Percentiles rank a stretch among this genome's conserved stretches.
phyloP scores from a whole-genome alignment of 2,888 invertebrate species.

The Prosapia bicincta region DNA sequence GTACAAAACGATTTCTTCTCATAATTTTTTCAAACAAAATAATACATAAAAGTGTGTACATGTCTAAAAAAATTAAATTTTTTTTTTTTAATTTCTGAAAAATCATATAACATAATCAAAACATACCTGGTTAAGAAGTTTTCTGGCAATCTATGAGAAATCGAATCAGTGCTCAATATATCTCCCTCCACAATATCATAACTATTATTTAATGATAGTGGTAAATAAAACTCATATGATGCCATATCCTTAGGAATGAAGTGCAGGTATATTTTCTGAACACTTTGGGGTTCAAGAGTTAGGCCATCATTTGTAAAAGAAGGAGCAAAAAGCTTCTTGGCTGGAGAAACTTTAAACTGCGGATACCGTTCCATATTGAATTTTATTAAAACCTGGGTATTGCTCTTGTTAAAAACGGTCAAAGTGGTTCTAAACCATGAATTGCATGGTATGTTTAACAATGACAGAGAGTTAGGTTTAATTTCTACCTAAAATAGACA shows the following conservation, averaged over 20 bases:
- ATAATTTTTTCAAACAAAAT: no score
- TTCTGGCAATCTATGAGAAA: no score
- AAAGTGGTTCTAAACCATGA: conserved; percentile 22
- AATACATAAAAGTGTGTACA: no score
- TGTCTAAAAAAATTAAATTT: no score
- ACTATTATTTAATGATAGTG: conserved; percentile 53
- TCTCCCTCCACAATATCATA: background rate
- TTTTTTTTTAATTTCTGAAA: no score
- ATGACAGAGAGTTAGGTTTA: conserved; percentile 11
- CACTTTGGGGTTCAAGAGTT: conserved; percentile 40
- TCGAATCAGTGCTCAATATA: background rate
- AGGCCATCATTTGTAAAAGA: conserved; percentile 12
- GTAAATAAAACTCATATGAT: conserved; percentile 57
- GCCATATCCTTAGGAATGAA: conserved; percentile 47
- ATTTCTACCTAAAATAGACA: conserved; percentile 23
- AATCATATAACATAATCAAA: no score
- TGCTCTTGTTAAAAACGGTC: conserved; percentile 32
- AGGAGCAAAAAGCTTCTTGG: conserved; percentile 15
- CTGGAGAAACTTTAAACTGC: conserved; percentile 32
- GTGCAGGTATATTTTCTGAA: conserved; percentile 45
- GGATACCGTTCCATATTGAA: conserved; percentile 30
- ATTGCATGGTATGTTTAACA: conserved; percentile 18
- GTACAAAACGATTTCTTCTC: no score
- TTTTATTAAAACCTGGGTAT: conserved; percentile 19
- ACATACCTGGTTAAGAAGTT: no score